Base-by-base conservation (phyloP, 2,888 invertebrate genomes). In the Drosophila demipolita region DNA sequence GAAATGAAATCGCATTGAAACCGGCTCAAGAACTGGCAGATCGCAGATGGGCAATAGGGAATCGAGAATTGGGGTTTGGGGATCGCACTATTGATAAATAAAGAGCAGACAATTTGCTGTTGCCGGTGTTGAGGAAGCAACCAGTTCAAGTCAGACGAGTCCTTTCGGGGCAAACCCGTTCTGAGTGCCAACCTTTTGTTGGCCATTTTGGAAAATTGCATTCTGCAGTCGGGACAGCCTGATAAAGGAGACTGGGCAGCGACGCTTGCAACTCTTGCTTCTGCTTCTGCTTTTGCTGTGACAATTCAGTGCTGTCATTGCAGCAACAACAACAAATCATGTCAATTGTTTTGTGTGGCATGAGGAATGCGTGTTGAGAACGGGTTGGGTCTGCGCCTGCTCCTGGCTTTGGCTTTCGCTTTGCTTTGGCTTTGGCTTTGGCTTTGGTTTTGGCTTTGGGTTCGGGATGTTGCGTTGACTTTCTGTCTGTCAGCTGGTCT, bases 321-420 rank as follows among this genome's bases (percentile, higher is more conserved):
- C 64, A 53, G 42, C 65, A 63, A 32, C 58, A 63, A 48, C 84
- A 68, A 83, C 81, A 87, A 83, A 83, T 88, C 83, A 86, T 83
- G 87, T 90, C 87, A 90, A 90, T 87, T 90, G 90, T 85, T 86
- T 83, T 85, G 90, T 87, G 77, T 83, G 89, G 89, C 89, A 89
- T 70, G 76, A 87, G 83, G 90, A 91, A 91, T 90, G 91, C 90
- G 81, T 87, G 83, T 82, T 84, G 83, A 66, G 83, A 84, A 86
- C 87, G 73, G 57, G 79, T 77, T 79, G 61, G 35, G 62, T 59
- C 59, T 57, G 42, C 52, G 50, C 7, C 12, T 9, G 26, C 54
- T 40, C 23, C 23, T 52, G 49, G 35, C 40, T 20, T 33, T 32
- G 48, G 17, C 2, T n/a, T 58, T 48, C 32, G 36, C 36, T 7